Evolutionary conservation across 1,140 invertebrate species (phyloP), one percentile per base, ranked within the genome.

Genomic region (Cydia amplana): DNA sequence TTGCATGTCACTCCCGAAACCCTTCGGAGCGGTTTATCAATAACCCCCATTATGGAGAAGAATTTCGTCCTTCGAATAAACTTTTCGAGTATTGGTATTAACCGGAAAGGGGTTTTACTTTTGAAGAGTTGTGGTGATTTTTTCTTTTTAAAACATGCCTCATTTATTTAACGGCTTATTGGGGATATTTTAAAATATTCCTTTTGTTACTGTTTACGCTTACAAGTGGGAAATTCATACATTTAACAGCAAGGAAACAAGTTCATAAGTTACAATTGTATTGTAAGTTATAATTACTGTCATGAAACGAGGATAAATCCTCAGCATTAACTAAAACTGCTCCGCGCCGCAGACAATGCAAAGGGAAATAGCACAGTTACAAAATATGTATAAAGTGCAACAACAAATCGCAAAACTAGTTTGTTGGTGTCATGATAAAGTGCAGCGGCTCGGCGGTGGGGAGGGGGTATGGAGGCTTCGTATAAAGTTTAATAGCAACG

Each of bases 1-100:
- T 80, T 77, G 74, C 76, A 76, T 76, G 72, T 64, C 43, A 67
- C 65, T 73, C 76, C 36, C 20, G 64, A 76, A 51, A 43, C 65
- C 78, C 72, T 76, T 74, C 28, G 72, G 55, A 46, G 72, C n/a
- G 75, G 25, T 77, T 65, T 73, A 77, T 76, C 76, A 64, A 46
- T 74, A 60, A 70, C 65, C 65, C 65, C 65, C 65, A 70, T 70
- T 70, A 70, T 70, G 65, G 36, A 23, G 32, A 43, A 70, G 65
- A 70, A 70, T 70, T 70, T 43, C 28, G 65, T 70, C 65, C 65
- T 70, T 43, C 32, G 18, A 20, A 70, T 70, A 70, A 70, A 70
- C 36, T 70, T 70, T 70, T 40, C 16, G 16, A 70, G 65, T 40
- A 20, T 70, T 70, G 65, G 65, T 70, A 70, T 70, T 43, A 36